phyloP scores from a whole-genome alignment of 2,113 vertebrate genomes.

The Bubo blakistoni region DNA sequence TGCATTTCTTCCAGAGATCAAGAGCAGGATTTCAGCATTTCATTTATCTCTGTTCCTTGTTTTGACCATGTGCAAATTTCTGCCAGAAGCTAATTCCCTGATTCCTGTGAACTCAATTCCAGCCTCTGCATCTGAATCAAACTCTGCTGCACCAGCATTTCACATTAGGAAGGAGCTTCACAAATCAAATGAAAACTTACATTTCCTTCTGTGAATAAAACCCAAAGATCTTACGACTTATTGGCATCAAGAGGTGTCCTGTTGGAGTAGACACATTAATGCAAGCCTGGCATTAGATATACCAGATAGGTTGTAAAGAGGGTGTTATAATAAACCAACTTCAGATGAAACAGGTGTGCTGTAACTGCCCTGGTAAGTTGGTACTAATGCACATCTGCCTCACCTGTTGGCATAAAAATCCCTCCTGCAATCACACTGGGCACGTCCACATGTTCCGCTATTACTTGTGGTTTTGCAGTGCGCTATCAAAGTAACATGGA shows the following conservation, averaged over 20 bases:
- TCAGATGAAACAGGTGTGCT: not conserved
- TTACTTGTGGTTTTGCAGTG: not conserved
- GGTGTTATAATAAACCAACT: not conserved
- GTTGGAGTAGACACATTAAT: not conserved
- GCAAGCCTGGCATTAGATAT: not conserved
- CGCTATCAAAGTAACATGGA: not conserved
- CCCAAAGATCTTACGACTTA: not conserved
- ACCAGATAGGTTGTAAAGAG: not conserved
- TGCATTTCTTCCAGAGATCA: not conserved
- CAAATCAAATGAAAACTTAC: not conserved
- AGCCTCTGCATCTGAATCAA: not conserved
- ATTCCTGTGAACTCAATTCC: not conserved
- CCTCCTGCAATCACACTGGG: not conserved
- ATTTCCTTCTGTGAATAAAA: not conserved
- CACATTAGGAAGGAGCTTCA: not conserved
- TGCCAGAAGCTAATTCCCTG: not conserved
- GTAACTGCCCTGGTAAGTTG: not conserved
- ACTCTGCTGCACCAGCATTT: not conserved
- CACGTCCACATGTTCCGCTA: not conserved
- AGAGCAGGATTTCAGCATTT: not conserved
- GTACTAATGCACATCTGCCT: not conserved
- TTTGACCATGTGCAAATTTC: not conserved
- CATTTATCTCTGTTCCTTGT: not conserved
- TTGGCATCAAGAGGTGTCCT: fast-evolving
- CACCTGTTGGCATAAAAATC: not conserved